Percentiles rank a stretch among this genome's conserved stretches.
Evolutionary conservation across 2,888 invertebrate species (phyloP).

Genomic region (Lasioglossum villosulum): DNA sequence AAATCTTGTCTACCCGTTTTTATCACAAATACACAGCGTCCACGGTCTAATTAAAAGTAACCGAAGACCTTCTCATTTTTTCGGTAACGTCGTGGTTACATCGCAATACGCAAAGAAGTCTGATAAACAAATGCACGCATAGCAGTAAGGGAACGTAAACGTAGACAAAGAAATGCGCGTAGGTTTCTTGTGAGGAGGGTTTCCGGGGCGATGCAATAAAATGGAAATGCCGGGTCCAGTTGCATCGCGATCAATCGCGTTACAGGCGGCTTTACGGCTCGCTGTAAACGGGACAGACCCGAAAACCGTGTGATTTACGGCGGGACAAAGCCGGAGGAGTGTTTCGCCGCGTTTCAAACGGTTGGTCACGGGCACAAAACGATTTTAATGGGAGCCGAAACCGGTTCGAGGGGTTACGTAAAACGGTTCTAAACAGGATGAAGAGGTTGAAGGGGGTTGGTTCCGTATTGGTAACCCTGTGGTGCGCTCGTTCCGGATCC

Average conservation of each 20-base stretch:
- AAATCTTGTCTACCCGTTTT: neutral
- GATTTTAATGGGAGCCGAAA: slow-evolving; percentile 3
- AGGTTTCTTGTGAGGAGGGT: neutral
- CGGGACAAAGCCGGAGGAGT: neutral
- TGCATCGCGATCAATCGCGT: slow-evolving; percentile 1
- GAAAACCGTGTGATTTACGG: neutral
- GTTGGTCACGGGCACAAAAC: slow-evolving; percentile 4
- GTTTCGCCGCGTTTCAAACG: neutral
- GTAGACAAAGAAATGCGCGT: neutral
- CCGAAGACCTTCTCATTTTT: neutral
- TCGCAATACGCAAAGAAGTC: neutral
- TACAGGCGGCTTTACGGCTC: slow-evolving; percentile 13
- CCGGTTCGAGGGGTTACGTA: neutral
- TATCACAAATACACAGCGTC: neutral
- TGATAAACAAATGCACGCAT: neutral
- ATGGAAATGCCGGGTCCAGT: neutral
- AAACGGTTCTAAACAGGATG: neutral
- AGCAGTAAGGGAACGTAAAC: neutral
- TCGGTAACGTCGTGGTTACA: neutral
- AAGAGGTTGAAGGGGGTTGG: neutral
- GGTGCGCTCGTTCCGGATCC: slow-evolving; percentile 48
- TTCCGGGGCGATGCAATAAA: neutral
- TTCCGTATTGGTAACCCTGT: slow-evolving; percentile 62
- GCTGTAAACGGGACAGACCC: slow-evolving; percentile 6
- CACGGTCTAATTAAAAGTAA: neutral